Percentiles rank a stretch among this genome's conserved stretches.
Conservation (phyloP, 1,140 invertebrate species). For the Tetramorium parvispinum region DNA sequence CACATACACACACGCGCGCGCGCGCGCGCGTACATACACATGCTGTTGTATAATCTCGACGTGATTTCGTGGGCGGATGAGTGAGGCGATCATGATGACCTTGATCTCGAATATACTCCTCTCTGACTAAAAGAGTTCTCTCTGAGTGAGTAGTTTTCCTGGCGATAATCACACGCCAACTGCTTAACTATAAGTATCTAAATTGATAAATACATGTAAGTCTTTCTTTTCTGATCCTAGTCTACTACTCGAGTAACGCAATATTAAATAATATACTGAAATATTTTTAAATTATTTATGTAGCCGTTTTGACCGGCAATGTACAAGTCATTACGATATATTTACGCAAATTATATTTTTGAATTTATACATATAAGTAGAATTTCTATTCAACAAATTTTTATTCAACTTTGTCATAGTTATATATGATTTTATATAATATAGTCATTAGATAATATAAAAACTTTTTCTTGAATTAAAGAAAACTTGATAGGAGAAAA, state of each 20-base stretch:
- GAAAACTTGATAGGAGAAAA: too few species aligned
- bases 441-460: not conserved
- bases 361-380: not conserved
- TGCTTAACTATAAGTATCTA: conserved; percentile 3
- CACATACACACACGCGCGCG: too few species aligned
- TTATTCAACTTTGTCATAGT: too few species aligned
- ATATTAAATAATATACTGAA: too few species aligned
- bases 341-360: not conserved
- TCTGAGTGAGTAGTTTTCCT: conserved; percentile 52
- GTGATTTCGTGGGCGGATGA: conserved; percentile 18
- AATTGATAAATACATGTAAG: not conserved
- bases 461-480: too few species aligned
- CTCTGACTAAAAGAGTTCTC: conserved; percentile 19
- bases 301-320: too few species aligned
- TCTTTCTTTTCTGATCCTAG: not conserved
- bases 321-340: not conserved
- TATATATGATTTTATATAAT: too few species aligned
- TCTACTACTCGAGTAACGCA: not conserved
- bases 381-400: too few species aligned
- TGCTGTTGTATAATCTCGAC: conserved; percentile 38
- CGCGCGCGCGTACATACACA: not conserved
- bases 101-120: conserved; percentile 69
- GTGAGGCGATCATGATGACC: conserved; percentile 57
- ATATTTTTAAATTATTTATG: too few species aligned
- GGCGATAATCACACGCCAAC: conserved; percentile 29